Conservation (phyloP, 30 jellyfish, hydroid and myxozoan genomes). For the Aurelia sp. region DNA sequence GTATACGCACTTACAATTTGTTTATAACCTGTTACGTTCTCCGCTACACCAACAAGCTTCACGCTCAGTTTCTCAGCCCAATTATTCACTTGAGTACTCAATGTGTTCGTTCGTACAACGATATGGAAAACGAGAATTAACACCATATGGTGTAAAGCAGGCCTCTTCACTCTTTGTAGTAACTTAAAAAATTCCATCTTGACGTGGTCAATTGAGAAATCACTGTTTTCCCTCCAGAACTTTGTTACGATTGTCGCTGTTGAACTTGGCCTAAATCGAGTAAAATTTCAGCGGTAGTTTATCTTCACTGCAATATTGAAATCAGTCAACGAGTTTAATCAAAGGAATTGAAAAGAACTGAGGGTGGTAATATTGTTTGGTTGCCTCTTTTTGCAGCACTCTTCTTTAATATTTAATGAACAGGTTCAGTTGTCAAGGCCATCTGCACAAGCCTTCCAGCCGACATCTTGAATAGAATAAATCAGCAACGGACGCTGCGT, state of each 20-base stretch:
- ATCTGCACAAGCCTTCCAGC: constrained; percentile 24
- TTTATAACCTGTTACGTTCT: constrained; percentile 40
- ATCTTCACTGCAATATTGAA: constrained; percentile 11
- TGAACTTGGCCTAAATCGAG: neutral
- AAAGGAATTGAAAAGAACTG: constrained; percentile 38
- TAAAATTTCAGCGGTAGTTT: neutral
- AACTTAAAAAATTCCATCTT: neutral
- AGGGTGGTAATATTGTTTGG: constrained; percentile 63
- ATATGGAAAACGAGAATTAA: neutral
- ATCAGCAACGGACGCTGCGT: too few relatives aligned
- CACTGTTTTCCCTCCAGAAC: neutral
- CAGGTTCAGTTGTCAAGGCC: constrained; percentile 53
- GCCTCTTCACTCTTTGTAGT: neutral
- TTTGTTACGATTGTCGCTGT: neutral
- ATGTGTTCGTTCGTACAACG: neutral
- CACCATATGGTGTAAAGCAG: constrained; percentile 3
- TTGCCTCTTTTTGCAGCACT: constrained; percentile 65
- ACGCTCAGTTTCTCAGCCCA: constrained; percentile 35
- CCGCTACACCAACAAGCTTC: constrained; percentile 22
- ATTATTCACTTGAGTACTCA: neutral
- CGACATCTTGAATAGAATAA: too few relatives aligned
- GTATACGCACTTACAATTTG: constrained; percentile 24
- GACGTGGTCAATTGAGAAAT: neutral
- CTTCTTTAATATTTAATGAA: constrained; percentile 42
- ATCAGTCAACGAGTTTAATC: constrained; percentile 47